Base-by-base conservation (phyloP, 2,113 vertebrate species). In the Apteryx owenii region DNA sequence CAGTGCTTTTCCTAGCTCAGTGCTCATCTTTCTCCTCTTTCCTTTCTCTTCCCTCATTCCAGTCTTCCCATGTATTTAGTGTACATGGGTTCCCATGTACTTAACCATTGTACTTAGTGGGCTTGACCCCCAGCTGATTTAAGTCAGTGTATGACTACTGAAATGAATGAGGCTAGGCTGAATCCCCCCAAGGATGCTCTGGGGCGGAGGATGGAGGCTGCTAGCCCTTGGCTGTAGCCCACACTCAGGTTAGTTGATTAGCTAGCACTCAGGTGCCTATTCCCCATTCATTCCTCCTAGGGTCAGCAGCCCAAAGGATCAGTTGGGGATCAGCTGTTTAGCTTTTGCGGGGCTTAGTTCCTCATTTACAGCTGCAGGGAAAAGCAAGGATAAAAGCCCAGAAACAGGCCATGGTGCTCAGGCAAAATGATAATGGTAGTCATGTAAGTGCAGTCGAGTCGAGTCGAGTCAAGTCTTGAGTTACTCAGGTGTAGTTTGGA, bases 271-370 rank as follows among this genome's bases (percentile, higher is more conserved):
- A 89, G 79, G 42, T 69, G n/a, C 22, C 56, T 79, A 92, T 75
- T 48, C 25, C 61, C 70, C 53, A 7, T 53, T 54, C 75, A 62
- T 50, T 94, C 68, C 54, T 88, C 33, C 65, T 50, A 83, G 72
- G 81, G 50, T 84, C 64, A 86, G 68, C 19, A 64, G 60, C 70
- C 88, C 56, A 86, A 85, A 81, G 21, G 40, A 60, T 90, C 88
- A 75, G 12, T 4, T 44, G 9, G n/a, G 56, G 71, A 91, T 88
- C 29, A 66, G 64, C 31, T 87, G n/a, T 56, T 94, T 64, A 61
- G 76, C 64, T 77, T 78, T 91, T 16, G 50, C 23, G 66, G 85
- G 66, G 50, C 21, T 93, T 92, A 62, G 8, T 88, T 93, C 85
- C 71, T 85, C 29, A 60, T 80, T 95, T 93, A 46, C 77, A 85